Evolutionary conservation across 2,797 vertebrate species (phyloP).

Genomic region (Caiman crocodilus): DNA sequence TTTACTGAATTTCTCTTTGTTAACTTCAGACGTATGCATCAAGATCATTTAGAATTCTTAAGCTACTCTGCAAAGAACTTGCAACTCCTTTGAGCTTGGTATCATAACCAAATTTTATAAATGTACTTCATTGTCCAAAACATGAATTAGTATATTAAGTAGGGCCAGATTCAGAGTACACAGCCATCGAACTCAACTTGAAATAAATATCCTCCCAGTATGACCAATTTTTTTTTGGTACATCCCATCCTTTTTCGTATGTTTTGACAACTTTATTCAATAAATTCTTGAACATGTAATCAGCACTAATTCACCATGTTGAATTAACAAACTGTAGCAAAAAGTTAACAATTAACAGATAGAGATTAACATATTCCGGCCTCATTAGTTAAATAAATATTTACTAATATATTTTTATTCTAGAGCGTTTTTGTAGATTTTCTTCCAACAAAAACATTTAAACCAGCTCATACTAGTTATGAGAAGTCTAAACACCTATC

Average conservation of each 20-base stretch:
- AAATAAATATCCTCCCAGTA: not conserved
- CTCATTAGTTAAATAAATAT: slow-evolving; percentile 38
- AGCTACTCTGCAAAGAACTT: not conserved
- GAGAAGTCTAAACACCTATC: not conserved
- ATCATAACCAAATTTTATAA: not conserved
- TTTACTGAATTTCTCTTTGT: not conserved
- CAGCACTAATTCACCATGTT: slow-evolving; percentile 18
- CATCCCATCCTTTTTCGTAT: not conserved
- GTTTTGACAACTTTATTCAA: not conserved
- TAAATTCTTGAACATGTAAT: slow-evolving; percentile 21
- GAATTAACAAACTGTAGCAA: slow-evolving; percentile 33
- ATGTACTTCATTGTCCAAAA: not conserved
- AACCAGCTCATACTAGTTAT: not conserved
- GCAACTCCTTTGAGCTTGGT: not conserved
- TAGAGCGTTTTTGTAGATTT: not conserved
- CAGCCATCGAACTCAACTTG: not conserved
- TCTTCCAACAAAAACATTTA: not conserved
- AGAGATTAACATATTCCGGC: slow-evolving; percentile 32
- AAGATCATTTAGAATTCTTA: not conserved
- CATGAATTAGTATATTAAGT: not conserved
- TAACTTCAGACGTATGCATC: not conserved
- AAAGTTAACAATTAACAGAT: slow-evolving; percentile 38
- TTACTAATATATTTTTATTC: slow-evolving; percentile 16
- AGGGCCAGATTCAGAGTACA: not conserved
- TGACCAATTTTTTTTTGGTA: not conserved